Conservation (phyloP, 2,797 vertebrate species). For the Phalanger gymnotis region DNA sequence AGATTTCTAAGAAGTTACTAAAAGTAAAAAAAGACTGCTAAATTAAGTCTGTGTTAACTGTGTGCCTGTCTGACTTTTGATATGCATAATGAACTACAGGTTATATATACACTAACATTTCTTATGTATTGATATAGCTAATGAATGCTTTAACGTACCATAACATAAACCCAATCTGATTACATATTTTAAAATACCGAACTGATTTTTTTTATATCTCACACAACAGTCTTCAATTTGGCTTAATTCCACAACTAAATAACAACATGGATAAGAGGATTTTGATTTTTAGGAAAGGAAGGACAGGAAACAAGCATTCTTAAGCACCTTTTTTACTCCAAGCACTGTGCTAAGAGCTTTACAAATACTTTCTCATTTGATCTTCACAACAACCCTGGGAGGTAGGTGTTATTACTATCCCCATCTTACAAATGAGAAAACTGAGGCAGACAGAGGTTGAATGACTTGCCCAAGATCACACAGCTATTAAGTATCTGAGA, state of each 20-base stretch:
- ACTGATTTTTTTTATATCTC: neutral
- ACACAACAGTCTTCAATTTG: neutral
- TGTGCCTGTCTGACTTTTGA: neutral
- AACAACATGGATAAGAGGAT: neutral
- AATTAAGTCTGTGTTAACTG: neutral
- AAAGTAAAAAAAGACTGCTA: neutral
- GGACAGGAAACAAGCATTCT: no score
- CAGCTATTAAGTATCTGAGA: neutral
- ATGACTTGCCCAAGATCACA: neutral
- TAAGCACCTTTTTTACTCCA: neutral
- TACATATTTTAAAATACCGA: neutral
- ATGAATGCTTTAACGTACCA: neutral
- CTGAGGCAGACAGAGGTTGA: neutral
- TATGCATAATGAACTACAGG: neutral
- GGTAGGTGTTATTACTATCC: neutral
- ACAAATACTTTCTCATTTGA: neutral
- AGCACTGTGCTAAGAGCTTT: neutral
- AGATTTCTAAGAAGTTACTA: neutral
- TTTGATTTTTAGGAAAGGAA: neutral
- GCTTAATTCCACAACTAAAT: neutral
- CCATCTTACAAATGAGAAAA: neutral
- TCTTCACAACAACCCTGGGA: neutral
- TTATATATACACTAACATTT: neutral
- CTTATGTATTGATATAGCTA: neutral
- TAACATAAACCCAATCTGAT: neutral